Evolutionary conservation across 2,888 invertebrate genomes (phyloP), one percentile per base, ranked within the genome.

Genomic region (Thalpophila matura): DNA sequence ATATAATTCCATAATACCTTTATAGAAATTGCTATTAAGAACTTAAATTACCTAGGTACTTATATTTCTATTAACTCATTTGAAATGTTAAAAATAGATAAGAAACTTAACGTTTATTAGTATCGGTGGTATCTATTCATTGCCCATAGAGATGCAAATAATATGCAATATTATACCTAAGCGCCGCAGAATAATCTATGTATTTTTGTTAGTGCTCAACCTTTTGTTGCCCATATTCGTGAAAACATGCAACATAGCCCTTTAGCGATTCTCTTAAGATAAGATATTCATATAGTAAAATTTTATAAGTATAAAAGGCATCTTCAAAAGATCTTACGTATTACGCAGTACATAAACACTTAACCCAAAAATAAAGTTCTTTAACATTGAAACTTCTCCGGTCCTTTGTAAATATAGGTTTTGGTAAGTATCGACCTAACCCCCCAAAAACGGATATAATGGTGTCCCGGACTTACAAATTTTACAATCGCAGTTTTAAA

Each of bases 381-480:
- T 4, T 4, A 37, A 69, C 37, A 49, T 43, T 26, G 18, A 61
- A 69, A 49, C 47, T 61, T 69, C 35, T 61, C n/a, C 16, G 24
- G 31, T 22, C 69, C 53, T 61, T 43, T 69, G 70, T 43, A 69
- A 69, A 69, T 49, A 69, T 49, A 61, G 24, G 24, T 54, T 61
- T n/a, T 24, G 3, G 29, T 37, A n/a, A 31, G 27, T 69, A 33
- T 31, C 42, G 16, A 38, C 26, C 35, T 35, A 6, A n/a, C 12
- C 37, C 14, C 42, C n/a, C n/a, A 45, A 33, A 12, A 35, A 40
- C 4, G 22, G 12, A 27, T 26, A 27, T 26, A 35, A 27, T 45
- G 37, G 43, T 27, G 18, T 7, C 14, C 33, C 4, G 31, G 20
- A 42, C 27, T 31, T 35, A 29, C 14, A 51, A 40, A 51, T 7